A percentile compares a stretch with the other conserved stretches of the same genome.
Evolutionary conservation across 2,888 invertebrate species (phyloP).

Genomic region (Chymomyza caudatula): DNA sequence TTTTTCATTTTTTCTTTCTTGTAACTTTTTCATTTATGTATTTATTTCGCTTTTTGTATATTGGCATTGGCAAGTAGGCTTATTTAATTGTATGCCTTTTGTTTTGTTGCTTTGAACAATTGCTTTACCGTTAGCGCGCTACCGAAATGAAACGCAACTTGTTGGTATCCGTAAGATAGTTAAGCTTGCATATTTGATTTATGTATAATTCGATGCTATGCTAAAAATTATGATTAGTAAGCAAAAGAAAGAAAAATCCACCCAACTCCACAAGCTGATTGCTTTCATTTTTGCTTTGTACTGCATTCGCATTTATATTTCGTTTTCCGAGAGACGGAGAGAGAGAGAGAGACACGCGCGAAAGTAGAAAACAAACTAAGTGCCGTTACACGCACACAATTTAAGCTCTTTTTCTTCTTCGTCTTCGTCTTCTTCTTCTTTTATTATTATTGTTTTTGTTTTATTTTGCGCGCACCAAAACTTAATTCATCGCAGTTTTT

Average conservation of each 20-base stretch:
- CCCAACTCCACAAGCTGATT: neutral
- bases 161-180: no score
- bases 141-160: neutral
- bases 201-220: neutral
- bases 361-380: slow-evolving; percentile 39
- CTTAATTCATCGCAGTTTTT: slow-evolving; percentile 65
- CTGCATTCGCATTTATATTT: neutral
- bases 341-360: neutral
- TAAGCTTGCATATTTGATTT: neutral
- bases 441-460: slow-evolving; percentile 8
- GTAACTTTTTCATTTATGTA: neutral
- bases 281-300: neutral
- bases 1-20: slow-evolving; percentile 6
- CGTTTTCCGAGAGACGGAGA: neutral
- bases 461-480: slow-evolving; percentile 46
- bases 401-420: slow-evolving; percentile 15
- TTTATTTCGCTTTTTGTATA: neutral
- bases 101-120: neutral
- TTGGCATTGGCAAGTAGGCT: neutral
- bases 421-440: neutral
- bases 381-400: slow-evolving; percentile 38
- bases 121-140: no score
- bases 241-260: no score
- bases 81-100: neutral
- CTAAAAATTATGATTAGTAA: no score